Conservation (phyloP, 2,113 vertebrate genomes). For the Illadopsis cleaveri region DNA sequence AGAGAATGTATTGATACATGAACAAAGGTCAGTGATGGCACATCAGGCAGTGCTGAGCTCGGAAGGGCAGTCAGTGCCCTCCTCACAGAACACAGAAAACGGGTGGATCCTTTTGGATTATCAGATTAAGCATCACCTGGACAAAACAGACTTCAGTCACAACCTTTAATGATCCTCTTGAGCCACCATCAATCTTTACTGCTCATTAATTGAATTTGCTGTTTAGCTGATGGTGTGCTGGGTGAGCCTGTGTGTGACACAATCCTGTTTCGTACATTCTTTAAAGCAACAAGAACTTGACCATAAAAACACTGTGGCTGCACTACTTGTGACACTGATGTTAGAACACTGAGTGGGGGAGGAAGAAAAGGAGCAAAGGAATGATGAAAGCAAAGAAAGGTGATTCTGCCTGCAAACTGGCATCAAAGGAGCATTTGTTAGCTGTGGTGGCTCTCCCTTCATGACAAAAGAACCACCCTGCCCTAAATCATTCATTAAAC, state of each 20-base stretch:
- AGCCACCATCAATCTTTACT: not conserved
- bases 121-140: not conserved
- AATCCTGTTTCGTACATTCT: not conserved
- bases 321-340: not conserved
- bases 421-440: not conserved
- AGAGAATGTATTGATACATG: not conserved
- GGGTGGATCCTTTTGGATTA: not conserved
- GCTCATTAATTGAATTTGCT: not conserved
- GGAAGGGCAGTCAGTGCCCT: not conserved
- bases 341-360: not conserved
- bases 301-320: not conserved
- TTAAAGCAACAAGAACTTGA: not conserved
- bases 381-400: not conserved
- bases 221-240: not conserved
- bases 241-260: not conserved
- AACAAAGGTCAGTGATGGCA: not conserved
- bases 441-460: not conserved
- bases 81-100: fast-evolving
- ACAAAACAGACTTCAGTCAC: not conserved
- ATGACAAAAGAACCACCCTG: not conserved
- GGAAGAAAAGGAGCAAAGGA: not conserved
- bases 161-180: not conserved
- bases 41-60: not conserved
- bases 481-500: not conserved
- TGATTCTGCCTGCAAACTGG: not conserved